These are phyloP conservation scores for Flexamia atlantica DNA, from an alignment of 2,888 invertebrate genomes.

Conservation along the genomic window DNA sequence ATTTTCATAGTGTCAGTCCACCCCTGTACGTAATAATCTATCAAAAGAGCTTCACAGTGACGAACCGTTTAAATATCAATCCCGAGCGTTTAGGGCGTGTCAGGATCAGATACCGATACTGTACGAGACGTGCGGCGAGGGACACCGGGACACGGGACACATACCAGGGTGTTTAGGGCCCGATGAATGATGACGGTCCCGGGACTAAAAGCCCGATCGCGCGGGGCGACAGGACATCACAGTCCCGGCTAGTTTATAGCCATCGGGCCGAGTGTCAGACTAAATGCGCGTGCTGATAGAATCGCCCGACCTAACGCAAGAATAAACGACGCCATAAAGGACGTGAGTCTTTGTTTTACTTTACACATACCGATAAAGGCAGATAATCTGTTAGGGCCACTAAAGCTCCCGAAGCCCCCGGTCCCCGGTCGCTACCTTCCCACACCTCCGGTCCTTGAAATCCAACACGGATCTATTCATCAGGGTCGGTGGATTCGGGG, in stretches of 20 bases:
- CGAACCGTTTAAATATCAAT: no score
- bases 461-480: slow-evolving; percentile 27
- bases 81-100: no score
- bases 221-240: slow-evolving; percentile 28
- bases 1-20: no score
- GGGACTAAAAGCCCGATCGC: slow-evolving; percentile 26
- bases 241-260: slow-evolving; percentile 49
- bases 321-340: slow-evolving; percentile 33
- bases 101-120: slow-evolving; percentile 3
- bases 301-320: slow-evolving; percentile 49
- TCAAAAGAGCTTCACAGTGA: no score
- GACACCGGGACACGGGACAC: background rate
- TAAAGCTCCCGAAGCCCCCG: slow-evolving; percentile 16
- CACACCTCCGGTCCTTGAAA: slow-evolving; percentile 9
- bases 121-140: slow-evolving; percentile 1
- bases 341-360: slow-evolving; percentile 41
- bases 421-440: background rate
- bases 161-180: slow-evolving; percentile 42
- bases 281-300: slow-evolving; percentile 52
- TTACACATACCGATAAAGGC: slow-evolving; percentile 43
- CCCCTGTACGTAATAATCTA: no score
- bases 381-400: slow-evolving; percentile 43
- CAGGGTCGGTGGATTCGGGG: background rate
- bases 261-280: slow-evolving; percentile 23
- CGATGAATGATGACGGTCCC: slow-evolving; percentile 18